phyloP scores from a whole-genome alignment of 2,797 vertebrate species.

The Hipposideros larvatus region DNA sequence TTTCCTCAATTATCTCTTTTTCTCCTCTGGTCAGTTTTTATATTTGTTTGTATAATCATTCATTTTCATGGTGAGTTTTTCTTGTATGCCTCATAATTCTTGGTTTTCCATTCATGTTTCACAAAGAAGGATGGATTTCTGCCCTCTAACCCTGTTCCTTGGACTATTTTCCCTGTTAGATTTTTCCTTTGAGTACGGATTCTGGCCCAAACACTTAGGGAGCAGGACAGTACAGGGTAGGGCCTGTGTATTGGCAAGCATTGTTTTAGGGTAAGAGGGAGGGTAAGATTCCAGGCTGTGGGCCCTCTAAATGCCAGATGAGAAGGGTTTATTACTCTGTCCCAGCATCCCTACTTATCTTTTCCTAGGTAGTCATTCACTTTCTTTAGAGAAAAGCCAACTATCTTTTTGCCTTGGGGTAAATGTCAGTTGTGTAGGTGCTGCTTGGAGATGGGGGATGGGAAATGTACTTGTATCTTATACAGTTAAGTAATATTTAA shows the following conservation, averaged over 20 bases:
- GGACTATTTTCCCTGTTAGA: neutral
- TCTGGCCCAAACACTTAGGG: neutral
- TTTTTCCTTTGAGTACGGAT: neutral
- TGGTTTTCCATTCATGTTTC: constrained; percentile 35
- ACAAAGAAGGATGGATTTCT: neutral
- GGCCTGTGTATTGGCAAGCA: neutral
- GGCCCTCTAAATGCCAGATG: neutral
- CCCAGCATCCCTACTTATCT: neutral
- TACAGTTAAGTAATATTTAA: neutral
- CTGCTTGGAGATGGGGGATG: neutral
- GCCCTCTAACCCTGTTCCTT: neutral
- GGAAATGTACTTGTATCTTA: constrained; percentile 29
- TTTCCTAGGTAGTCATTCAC: neutral
- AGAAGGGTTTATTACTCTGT: constrained; percentile 28
- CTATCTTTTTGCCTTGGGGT: neutral
- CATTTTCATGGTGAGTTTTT: constrained; percentile 42
- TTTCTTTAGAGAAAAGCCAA: constrained; percentile 31
- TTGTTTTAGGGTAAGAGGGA: constrained; percentile 24
- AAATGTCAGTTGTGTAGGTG: constrained; percentile 4
- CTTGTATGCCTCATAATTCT: neutral
- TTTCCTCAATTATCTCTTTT: neutral
- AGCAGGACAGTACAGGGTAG: neutral
- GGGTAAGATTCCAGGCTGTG: neutral
- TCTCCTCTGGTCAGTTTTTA: neutral
- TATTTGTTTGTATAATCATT: constrained; percentile 41